Percentiles rank a stretch among this genome's conserved stretches.
phyloP scores from a whole-genome alignment of 2,113 vertebrate genomes.

The Ursus arctos region DNA sequence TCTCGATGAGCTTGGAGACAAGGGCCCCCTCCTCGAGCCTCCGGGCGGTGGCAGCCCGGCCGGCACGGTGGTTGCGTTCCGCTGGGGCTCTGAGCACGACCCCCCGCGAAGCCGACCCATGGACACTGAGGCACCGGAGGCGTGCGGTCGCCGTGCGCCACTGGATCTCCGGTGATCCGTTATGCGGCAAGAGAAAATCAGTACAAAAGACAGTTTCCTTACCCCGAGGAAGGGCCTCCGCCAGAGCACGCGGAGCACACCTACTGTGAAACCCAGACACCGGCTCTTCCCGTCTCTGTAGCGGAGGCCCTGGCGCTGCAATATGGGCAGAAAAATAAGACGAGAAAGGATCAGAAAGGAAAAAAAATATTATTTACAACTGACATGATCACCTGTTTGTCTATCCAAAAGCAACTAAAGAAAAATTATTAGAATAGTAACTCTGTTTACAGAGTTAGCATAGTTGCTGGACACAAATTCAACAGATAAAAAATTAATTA shows the following conservation, averaged over 20 bases:
- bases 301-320: not conserved
- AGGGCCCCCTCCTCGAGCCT: not conserved
- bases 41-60: not conserved
- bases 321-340: not conserved
- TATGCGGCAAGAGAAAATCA: not conserved
- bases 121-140: not conserved
- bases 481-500: slow-evolving; percentile 22
- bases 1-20: not conserved
- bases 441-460: not conserved
- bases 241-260: not conserved
- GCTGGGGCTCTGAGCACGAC: not conserved
- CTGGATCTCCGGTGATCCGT: not conserved
- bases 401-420: not conserved
- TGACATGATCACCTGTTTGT: not conserved
- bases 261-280: not conserved
- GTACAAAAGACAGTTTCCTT: not conserved
- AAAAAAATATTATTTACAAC: not conserved
- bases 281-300: not conserved
- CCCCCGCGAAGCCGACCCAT: not conserved
- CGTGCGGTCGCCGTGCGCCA: too few relatives aligned
- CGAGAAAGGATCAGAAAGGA: not conserved
- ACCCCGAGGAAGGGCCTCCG: not conserved
- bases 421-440: not conserved
- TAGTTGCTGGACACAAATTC: not conserved
- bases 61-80: fast-evolving